Evolutionary conservation across 2,797 vertebrate species (phyloP).

Genomic region (Falco berigora): DNA sequence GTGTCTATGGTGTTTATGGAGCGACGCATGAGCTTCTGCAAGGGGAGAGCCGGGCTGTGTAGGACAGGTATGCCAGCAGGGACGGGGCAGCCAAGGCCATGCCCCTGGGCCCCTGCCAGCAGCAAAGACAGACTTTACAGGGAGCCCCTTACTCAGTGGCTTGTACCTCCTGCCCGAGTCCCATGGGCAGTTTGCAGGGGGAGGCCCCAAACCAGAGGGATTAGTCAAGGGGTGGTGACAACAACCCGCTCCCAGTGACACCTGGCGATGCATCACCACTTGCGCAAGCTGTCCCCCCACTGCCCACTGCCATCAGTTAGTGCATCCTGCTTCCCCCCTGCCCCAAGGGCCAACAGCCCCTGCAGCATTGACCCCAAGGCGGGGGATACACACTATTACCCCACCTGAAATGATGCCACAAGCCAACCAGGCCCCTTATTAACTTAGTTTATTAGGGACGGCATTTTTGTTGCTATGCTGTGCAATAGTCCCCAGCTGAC

Average conservation of each 20-base stretch:
- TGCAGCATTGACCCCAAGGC: background rate
- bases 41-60: rapidly evolving
- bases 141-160: background rate
- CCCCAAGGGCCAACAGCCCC: too few relatives aligned
- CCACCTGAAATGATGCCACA: background rate
- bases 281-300: background rate
- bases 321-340: background rate
- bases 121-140: background rate
- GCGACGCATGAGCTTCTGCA: rapidly evolving
- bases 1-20: background rate
- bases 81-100: background rate
- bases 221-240: background rate
- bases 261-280: background rate
- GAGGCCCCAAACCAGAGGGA: background rate
- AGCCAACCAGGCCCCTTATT: background rate
- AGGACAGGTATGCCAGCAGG: background rate
- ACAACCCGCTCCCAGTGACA: background rate
- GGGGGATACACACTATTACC: rapidly evolving
- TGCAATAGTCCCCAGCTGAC: background rate
- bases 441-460: slow-evolving; percentile 70
- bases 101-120: background rate
- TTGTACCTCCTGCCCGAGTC: background rate
- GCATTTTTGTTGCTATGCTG: background rate
- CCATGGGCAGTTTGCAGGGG: background rate
- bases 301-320: background rate